Base-by-base conservation (phyloP, 2,797 vertebrate species). In the Notolepis coatsorum region DNA sequence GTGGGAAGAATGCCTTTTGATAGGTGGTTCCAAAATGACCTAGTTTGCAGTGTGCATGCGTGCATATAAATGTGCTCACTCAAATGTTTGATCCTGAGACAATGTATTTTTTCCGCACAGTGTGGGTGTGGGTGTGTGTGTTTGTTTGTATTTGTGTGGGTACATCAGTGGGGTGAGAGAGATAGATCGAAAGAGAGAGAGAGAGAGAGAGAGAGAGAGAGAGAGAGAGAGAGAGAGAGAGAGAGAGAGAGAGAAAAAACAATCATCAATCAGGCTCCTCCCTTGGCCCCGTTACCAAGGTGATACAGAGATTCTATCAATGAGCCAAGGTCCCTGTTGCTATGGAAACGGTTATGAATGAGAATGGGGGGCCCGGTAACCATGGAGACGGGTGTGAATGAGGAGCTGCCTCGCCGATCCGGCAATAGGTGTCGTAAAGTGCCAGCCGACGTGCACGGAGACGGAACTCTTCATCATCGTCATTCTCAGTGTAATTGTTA, bases 261-360 rank as follows among this genome's bases (percentile, higher is more conserved):
- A 87, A 89, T 84, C n/a, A n/a, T n/a, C 79, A 89, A 86, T 87
- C 79, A 84, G 68, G 61, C 87, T 84, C 86, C 89, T 87, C 91
- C 87, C 79, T 76, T 80, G 84, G 85, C 83, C 81, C 81, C 84
- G 90, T 93, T 91, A 83, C 88, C 84, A 81, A 82, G 85, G 90
- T 80, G 87, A 91, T 91, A 73, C 84, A 75, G 76, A 88, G 92
- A 94, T 92, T 94, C 88, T 94, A 94, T 96, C 95, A 96, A 95
- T 96, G 95, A 94, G 87, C 84, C 87, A 79, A 87, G 81, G 88
- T 86, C 79, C 83, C 79, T 76, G 90, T 96, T 93, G 79, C 94
- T 88, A 92, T 94, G 93, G 94, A 89, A 94, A 96, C 94, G 84
- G 85, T 91, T 93, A 93, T 96, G 94, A 96, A 96, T 96, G 95